Evolutionary conservation across 1,140 invertebrate genomes (phyloP), one percentile per base, ranked within the genome.

Genomic region (Armadillidium nasatum): DNA sequence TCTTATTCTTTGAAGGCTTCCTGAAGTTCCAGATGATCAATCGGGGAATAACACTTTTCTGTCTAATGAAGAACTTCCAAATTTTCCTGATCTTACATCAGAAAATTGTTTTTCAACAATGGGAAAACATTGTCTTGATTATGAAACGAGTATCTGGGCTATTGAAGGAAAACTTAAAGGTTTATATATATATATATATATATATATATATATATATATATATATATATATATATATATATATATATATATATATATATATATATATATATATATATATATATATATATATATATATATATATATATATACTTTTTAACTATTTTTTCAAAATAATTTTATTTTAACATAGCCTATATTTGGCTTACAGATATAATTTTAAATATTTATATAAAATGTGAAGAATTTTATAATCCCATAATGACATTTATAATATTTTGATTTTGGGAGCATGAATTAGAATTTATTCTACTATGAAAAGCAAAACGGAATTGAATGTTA

Each of bases 121-220:
- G 19, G 50, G 50, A 60, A 60, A 60, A 60, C 50, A 19, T 60
- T 60, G 50, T 60, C 19, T 60, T 15, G 50, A 60, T 60, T 60
- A 60, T 60, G 50, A 60, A 60, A 3, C 50, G 7, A 19, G 50
- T 60, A 19, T 60, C 7, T 60, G 50, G 50, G 11, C 11, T 15
- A 19, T 60, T 15, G 50, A 60, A 60, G 19, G 19, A 60, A 60
- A 60, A 13, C 11, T 60, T 60, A 60, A 60, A 60, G 50, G 50
- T 60, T 4, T 19, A 19, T 13, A 60, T 13, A 15, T 15, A 60
- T 15, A 60, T 15, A 60, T 15, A 60, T 60, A 15, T 60, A 19
- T 60, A 15, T 60, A 15, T 19, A 13, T 15, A 15, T 60, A 60
- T 15, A 60, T 15, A 15, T 19, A 13, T 15, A 60, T 60, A 60